A percentile compares a stretch with the other conserved stretches of the same genome.
Conservation (phyloP, 2,113 vertebrate genomes). For the Stigmatopora nigra region DNA sequence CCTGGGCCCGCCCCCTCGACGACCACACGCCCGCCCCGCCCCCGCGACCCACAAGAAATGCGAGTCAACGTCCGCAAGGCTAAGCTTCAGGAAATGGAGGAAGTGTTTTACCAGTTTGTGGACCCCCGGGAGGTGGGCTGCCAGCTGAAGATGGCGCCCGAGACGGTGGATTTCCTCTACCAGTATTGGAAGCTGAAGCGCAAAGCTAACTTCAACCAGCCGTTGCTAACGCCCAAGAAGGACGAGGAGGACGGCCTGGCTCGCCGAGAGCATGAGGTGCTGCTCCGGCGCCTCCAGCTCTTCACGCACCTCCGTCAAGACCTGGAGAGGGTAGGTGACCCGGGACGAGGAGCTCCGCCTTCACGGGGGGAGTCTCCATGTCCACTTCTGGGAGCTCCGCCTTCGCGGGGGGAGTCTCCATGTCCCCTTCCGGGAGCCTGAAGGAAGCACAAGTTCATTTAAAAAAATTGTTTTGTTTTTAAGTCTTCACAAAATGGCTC, state of each 20-base stretch:
- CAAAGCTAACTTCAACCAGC: conserved; percentile 90
- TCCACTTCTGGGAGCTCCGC: too few species aligned
- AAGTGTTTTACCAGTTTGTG: conserved; percentile 88
- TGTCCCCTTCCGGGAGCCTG: too few species aligned
- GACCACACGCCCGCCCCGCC: conserved; percentile 24
- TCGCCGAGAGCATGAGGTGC: conserved; percentile 87
- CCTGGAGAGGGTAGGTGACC: conserved; percentile 86
- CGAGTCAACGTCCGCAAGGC: conserved; percentile 82
- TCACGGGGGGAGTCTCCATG: too few species aligned
- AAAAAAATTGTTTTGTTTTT: too few species aligned
- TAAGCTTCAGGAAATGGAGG: conserved; percentile 91
- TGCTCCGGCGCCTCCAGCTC: conserved; percentile 87
- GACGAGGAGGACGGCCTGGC: conserved; percentile 96
- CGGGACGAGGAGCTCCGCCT: too few species aligned
- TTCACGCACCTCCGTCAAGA: conserved; percentile 96
- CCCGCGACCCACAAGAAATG: conserved; percentile 65
- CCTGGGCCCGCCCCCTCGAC: not conserved
- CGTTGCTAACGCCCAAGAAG: conserved; percentile 89
- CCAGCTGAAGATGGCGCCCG: conserved; percentile 71
- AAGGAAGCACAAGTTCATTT: too few species aligned
- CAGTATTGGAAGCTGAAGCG: conserved; percentile 98
- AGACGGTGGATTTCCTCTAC: conserved; percentile 83
- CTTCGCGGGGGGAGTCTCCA: too few species aligned
- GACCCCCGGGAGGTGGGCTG: conserved; percentile 76
- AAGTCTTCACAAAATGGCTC: too few species aligned